These are phyloP conservation scores for Venustoraphidia nigricollis DNA, from an alignment of 2,888 invertebrate genomes.

Conservation along the genomic window DNA sequence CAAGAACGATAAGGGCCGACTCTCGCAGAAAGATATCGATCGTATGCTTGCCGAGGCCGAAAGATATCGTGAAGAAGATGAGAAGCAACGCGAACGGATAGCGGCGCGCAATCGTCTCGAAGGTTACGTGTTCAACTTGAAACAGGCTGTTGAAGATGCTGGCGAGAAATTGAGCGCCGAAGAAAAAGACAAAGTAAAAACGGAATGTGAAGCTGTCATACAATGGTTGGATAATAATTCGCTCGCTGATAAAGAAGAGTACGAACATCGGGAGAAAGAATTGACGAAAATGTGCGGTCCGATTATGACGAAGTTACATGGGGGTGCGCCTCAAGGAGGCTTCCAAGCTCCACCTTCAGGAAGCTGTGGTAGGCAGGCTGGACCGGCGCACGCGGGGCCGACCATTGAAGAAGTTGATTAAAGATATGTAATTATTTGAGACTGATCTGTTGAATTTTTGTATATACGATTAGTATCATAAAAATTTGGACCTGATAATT, in stretches of 20 bases:
- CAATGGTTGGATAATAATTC: slow-evolving; percentile 53
- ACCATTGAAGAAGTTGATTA: slow-evolving; percentile 43
- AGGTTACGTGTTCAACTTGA: slow-evolving; percentile 49
- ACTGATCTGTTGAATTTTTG: too few relatives aligned
- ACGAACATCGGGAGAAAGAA: slow-evolving; percentile 42
- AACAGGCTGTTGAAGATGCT: slow-evolving; percentile 47
- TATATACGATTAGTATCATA: too few relatives aligned
- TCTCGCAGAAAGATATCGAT: slow-evolving; percentile 70
- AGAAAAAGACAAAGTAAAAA: slow-evolving; percentile 41
- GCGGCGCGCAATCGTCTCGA: slow-evolving; percentile 57
- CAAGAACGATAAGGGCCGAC: slow-evolving; percentile 66
- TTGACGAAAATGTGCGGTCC: slow-evolving; percentile 30
- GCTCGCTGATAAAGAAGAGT: slow-evolving; percentile 50
- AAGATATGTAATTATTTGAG: too few relatives aligned
- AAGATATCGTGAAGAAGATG: slow-evolving; percentile 54
- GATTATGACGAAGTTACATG: slow-evolving; percentile 42
- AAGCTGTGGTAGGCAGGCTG: slow-evolving; percentile 16
- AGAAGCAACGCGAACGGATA: slow-evolving; percentile 48
- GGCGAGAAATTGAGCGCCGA: slow-evolving; percentile 42
- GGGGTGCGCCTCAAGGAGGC: slow-evolving; percentile 17
- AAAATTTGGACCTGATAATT: too few relatives aligned
- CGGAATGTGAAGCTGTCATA: slow-evolving; percentile 39
- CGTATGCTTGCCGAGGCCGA: slow-evolving; percentile 64
- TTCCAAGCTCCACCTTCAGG: slow-evolving; percentile 13
- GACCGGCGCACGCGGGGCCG: slow-evolving; percentile 24